These are phyloP conservation scores for Tinamus guttatus DNA, from an alignment of 2,113 vertebrate genomes.

Conservation along the genomic window DNA sequence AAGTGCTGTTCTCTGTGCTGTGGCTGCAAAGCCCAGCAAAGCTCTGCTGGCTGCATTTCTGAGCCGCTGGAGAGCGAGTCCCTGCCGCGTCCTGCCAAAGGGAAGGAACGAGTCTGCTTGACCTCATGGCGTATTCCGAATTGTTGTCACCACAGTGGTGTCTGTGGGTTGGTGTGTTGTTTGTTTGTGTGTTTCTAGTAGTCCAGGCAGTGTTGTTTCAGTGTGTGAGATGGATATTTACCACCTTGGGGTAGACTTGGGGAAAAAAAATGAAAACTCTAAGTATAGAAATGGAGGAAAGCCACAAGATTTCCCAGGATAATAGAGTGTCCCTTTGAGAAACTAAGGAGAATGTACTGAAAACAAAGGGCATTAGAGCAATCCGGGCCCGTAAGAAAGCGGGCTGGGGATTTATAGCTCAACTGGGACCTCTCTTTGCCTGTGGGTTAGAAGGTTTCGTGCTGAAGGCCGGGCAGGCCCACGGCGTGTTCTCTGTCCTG, in stretches of 20 bases:
- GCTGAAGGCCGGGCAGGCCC: neutral
- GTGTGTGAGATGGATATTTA: conserved; percentile 7
- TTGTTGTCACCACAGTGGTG: neutral
- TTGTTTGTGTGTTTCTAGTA: neutral
- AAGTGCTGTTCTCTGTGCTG: neutral
- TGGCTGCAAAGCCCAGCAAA: neutral
- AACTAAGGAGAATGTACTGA: conserved; percentile 5
- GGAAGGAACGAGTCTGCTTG: neutral
- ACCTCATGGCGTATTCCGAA: neutral
- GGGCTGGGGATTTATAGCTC: neutral
- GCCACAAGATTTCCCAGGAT: conserved; percentile 37
- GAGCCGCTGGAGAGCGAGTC: neutral
- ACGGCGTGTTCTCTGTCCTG: neutral
- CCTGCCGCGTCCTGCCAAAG: neutral
- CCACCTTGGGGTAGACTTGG: neutral
- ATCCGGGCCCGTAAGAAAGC: neutral
- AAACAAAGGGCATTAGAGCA: neutral
- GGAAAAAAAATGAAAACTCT: neutral
- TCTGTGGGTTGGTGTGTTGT: neutral
- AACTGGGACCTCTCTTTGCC: conserved; percentile 4
- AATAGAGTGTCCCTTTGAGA: neutral
- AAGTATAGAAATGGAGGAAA: conserved; percentile 23
- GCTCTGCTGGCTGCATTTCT: neutral
- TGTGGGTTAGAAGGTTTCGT: neutral
- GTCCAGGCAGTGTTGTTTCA: conserved; percentile 33